Conservation (phyloP, 2,888 invertebrate species). For the Phasia obesa region DNA sequence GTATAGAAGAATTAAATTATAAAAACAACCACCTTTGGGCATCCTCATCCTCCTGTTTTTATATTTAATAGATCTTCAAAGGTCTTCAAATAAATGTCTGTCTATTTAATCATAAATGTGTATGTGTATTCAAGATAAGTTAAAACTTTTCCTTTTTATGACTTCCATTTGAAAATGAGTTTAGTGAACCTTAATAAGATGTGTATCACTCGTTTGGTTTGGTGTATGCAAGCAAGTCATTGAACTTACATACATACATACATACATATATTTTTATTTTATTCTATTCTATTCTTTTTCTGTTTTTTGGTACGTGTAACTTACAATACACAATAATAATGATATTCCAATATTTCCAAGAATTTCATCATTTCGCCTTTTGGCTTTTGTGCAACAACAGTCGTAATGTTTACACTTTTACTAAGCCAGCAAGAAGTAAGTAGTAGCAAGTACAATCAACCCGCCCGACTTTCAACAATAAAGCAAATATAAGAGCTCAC, state of each 20-base stretch:
- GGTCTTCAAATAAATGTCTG: constrained; percentile 1
- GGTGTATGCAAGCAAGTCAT: too few species aligned
- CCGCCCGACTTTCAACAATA: constrained; percentile 40
- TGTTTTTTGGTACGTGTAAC: background rate
- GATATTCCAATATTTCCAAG: constrained; percentile 28
- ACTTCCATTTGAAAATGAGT: constrained; percentile 54
- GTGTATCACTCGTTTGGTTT: too few species aligned
- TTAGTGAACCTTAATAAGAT: constrained; percentile 55
- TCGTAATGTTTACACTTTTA: constrained; percentile 51
- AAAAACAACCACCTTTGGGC: too few species aligned
- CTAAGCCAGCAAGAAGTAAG: constrained; percentile 17
- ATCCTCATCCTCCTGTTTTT: background rate
- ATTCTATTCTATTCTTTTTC: background rate
- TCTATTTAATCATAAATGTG: background rate
- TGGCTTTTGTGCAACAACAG: background rate
- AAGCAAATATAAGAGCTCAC: too few species aligned
- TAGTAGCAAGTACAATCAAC: constrained; percentile 39
- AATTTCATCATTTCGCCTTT: constrained; percentile 44
- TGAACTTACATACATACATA: too few species aligned
- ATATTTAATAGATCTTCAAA: background rate
- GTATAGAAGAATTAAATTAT: too few species aligned
- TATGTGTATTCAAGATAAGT: constrained; percentile 17
- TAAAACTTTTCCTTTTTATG: constrained; percentile 67
- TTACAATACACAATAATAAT: constrained; percentile 20
- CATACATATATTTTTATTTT: too few species aligned